Evolutionary conservation across 2,113 vertebrate genomes (phyloP), one percentile per base, ranked within the genome.

Genomic region (Sander lucioperca): DNA sequence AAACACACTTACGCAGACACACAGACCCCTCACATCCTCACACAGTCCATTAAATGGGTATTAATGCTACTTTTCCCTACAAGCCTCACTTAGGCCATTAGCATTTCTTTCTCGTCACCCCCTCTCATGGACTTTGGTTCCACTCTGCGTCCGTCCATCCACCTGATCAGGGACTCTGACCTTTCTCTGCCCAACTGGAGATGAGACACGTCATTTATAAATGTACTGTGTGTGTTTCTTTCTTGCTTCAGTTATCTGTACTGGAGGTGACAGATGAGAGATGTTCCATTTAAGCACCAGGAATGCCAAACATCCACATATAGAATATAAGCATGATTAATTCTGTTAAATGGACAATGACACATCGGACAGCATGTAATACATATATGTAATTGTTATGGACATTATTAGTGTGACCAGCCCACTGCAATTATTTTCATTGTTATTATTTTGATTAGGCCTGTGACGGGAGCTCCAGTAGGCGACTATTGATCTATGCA

Each of bases 11-110:
- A 19, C 69, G 48, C 13, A 45, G 59, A 63, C 19, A 82, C 58
- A 70, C 57, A 56, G 21, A 61, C 71, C 39, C 2, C 57, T 79
- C 18, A 59, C 75, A 74, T 74, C 65, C 69, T 69, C 64, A 23
- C 65, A 16, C 86, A 91, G 80, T 91, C 85, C 74, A 89, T 92
- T 91, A 90, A 93, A 91, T 18, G 21, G 73, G 7, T 86, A 79
- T 89, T 88, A 90, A 89, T 85, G 53, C 82, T 58, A 19, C 86
- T 80, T 83, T 73, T 23, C 59, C 47, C 23, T 71, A 62, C 58
- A 77, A 70, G 70, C 66, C 9, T 85, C 57, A 86, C 71, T 87
- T 85, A 48, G 16, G 2, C 62, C 53, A 84, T 78, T 80, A 78
- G 67, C 68, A 74, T 74, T 21, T 74, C 7, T 19, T 47, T 50